Evolutionary conservation across 2,113 vertebrate species (phyloP).

Genomic region (Megaceryle maxima): DNA sequence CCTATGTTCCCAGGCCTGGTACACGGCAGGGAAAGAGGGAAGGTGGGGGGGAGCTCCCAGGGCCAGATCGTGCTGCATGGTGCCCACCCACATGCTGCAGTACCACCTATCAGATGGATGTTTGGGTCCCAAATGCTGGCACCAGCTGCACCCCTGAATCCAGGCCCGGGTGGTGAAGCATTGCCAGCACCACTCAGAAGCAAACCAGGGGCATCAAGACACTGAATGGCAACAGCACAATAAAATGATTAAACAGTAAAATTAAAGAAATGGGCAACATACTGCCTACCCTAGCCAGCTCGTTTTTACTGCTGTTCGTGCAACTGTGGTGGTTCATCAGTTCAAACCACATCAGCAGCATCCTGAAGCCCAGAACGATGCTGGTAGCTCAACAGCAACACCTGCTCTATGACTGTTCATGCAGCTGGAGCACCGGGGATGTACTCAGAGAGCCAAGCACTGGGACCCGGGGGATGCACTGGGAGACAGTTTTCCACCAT

Average conservation of each 20-base stretch:
- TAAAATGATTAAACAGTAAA: not conserved
- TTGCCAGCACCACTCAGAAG: not conserved
- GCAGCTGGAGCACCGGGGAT: too few relatives aligned
- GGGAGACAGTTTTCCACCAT: fast-evolving
- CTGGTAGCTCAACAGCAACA: not conserved
- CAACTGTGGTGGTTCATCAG: not conserved
- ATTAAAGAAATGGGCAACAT: not conserved
- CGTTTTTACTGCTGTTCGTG: not conserved
- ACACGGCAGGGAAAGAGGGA: too few relatives aligned
- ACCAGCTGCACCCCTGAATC: not conserved
- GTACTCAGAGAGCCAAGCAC: fast-evolving
- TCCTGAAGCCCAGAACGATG: not conserved
- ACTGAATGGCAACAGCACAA: fast-evolving
- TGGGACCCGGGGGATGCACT: not conserved
- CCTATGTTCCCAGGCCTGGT: fast-evolving
- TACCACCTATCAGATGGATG: fast-evolving
- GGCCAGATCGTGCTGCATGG: fast-evolving
- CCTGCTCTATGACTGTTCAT: fast-evolving
- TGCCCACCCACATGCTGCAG: too few relatives aligned
- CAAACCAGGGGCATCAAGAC: not conserved
- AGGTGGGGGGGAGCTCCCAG: not conserved
- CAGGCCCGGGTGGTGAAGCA: fast-evolving
- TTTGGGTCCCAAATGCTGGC: not conserved
- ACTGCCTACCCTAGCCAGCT: not conserved
- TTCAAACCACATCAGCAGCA: not conserved